phyloP scores from a whole-genome alignment of 2,113 vertebrate genomes.

The Hyperoodon ampullatus region DNA sequence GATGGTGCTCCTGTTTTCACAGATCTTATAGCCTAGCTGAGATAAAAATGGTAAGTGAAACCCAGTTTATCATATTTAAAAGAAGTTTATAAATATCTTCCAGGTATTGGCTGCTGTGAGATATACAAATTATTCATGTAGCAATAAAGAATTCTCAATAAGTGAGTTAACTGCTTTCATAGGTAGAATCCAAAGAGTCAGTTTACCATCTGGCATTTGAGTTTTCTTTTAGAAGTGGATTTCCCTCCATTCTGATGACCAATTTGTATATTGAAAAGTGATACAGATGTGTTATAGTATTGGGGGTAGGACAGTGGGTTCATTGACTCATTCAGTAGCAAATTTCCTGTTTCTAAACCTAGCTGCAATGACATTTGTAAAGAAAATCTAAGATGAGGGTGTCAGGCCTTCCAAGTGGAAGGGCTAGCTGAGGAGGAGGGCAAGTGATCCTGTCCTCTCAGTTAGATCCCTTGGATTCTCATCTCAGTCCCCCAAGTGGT shows the following conservation, averaged over 20 bases:
- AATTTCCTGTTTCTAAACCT: neutral
- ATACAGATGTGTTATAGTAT: neutral
- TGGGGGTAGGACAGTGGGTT: neutral
- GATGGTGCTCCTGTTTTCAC: neutral
- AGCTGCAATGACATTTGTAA: neutral
- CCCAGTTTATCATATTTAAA: neutral
- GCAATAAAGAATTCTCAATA: neutral
- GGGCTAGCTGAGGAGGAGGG: neutral
- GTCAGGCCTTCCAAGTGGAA: neutral
- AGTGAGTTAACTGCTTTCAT: too few relatives aligned
- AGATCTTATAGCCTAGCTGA: neutral
- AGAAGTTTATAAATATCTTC: neutral
- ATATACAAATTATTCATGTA: neutral
- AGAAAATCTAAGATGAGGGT: neutral
- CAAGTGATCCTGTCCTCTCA: neutral
- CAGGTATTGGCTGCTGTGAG: neutral
- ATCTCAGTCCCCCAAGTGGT: neutral
- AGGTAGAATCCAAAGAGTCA: neutral
- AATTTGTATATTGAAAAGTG: neutral
- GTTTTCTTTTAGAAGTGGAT: neutral
- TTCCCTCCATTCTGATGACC: neutral
- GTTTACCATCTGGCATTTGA: neutral
- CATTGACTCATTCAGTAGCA: neutral
- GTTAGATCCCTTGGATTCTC: neutral
- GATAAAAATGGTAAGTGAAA: neutral